phyloP scores from a whole-genome alignment of 2,113 vertebrate species.

The Synodontis membranacea region DNA sequence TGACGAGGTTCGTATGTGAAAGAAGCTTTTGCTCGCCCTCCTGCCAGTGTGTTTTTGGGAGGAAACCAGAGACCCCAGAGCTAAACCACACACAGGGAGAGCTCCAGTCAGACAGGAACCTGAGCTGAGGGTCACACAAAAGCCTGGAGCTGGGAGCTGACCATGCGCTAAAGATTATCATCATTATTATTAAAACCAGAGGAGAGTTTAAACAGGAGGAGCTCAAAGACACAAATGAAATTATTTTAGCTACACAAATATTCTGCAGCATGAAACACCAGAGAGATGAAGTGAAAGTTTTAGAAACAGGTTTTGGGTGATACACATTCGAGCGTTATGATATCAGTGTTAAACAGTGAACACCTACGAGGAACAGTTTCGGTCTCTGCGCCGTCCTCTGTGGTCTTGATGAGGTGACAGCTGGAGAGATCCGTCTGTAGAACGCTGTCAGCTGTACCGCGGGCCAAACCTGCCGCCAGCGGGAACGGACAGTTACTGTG shows the following conservation, averaged over 20 bases:
- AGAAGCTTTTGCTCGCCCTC: no score
- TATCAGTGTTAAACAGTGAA: background rate
- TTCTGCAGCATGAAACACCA: background rate
- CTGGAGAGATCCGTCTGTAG: slow-evolving; percentile 89
- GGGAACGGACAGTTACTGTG: slow-evolving; percentile 94
- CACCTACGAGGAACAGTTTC: slow-evolving; percentile 87
- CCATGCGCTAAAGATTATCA: background rate
- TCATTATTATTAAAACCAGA: background rate
- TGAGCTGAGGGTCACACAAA: no score
- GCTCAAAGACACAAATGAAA: background rate
- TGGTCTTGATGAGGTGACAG: slow-evolving; percentile 80
- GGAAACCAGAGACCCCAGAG: no score
- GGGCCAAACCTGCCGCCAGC: slow-evolving; percentile 90
- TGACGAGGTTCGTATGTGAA: no score
- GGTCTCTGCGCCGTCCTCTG: slow-evolving; percentile 83
- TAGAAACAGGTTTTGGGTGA: background rate
- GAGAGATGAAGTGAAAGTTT: background rate
- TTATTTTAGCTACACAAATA: background rate
- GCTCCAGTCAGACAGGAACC: no score
- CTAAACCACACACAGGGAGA: background rate
- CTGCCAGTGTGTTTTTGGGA: background rate
- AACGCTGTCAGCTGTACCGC: slow-evolving; percentile 87
- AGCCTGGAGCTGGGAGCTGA: no score
- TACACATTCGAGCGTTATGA: background rate
- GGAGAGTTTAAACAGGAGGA: background rate